A percentile compares a stretch with the other conserved stretches of the same genome.
Evolutionary conservation across 1,140 invertebrate genomes (phyloP).

Genomic region (Drosophila sulfurigaster): DNA sequence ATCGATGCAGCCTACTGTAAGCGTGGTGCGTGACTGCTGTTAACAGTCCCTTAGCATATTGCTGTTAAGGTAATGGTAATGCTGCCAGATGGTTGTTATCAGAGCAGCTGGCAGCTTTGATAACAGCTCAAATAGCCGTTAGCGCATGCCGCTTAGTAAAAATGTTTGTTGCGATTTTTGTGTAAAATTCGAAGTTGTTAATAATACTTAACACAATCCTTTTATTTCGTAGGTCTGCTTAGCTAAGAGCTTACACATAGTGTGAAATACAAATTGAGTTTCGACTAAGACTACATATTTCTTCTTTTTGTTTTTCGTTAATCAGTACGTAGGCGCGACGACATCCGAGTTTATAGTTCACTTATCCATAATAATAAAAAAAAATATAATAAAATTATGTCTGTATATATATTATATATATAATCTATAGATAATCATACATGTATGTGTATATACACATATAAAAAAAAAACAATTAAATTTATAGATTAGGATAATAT

Average conservation of each 20-base stretch:
- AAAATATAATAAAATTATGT: constrained; percentile 9
- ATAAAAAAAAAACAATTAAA: constrained; percentile 32
- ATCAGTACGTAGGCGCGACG: constrained; percentile 40
- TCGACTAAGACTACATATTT: constrained; percentile 8
- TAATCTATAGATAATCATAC: constrained; percentile 26
- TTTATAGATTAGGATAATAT: constrained; percentile 35
- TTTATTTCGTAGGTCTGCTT: constrained; percentile 59
- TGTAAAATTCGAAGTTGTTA: constrained; percentile 11
- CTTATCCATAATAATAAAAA: constrained; percentile 18
- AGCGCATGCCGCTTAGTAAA: not conserved
- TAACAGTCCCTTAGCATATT: not conserved
- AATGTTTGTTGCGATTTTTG: not conserved
- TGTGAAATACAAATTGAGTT: constrained; percentile 33
- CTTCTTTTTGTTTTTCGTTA: constrained; percentile 1
- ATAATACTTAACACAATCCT: constrained; percentile 55
- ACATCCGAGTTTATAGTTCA: constrained; percentile 3
- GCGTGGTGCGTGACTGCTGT: constrained; percentile 1
- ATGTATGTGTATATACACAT: constrained; percentile 18
- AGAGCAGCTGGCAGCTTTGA: constrained; percentile 15
- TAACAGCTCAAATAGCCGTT: not conserved
- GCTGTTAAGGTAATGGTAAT: not conserved
- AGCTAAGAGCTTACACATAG: constrained; percentile 25
- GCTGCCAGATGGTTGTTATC: constrained; percentile 2
- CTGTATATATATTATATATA: constrained; percentile 24
- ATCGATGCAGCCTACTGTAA: not conserved